Conservation (phyloP, 1,140 invertebrate species). For the Danaus plexippus region DNA sequence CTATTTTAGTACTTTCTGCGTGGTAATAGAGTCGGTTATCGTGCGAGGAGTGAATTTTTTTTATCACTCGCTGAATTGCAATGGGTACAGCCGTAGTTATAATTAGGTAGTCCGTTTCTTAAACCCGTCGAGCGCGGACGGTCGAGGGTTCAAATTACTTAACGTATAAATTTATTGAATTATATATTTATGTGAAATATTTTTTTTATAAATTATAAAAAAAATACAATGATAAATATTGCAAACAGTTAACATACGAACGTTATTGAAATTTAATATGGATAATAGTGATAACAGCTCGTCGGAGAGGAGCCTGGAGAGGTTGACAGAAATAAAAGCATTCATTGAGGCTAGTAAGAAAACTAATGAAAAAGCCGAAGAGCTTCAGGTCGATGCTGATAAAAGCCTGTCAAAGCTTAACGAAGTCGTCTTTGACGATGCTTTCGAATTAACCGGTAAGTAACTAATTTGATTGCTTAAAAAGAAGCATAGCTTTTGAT, state of each 20-base stretch:
- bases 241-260: constrained; percentile 10
- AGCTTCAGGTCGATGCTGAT: constrained; percentile 18
- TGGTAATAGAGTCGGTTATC: too few species aligned
- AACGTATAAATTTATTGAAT: too few species aligned
- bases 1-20: too few species aligned
- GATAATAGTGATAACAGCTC: constrained; percentile 16
- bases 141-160: not conserved
- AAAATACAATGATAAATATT: not conserved
- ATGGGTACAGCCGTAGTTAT: constrained; percentile 8
- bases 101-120: constrained; percentile 16
- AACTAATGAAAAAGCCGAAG: constrained; percentile 12
- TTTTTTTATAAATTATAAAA: constrained; percentile 4
- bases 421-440: constrained; percentile 50
- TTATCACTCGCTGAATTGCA: too few species aligned
- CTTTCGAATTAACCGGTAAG: constrained; percentile 53
- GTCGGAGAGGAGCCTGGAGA: constrained; percentile 19
- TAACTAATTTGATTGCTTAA: constrained; percentile 10
- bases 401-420: constrained; percentile 30
- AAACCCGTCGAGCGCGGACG: constrained; percentile 6
- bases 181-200: too few species aligned
- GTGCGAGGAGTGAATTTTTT: too few species aligned
- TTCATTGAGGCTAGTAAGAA: constrained; percentile 18
- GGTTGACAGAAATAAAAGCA: constrained; percentile 19
- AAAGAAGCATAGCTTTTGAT: not conserved
- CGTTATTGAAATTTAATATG: constrained; percentile 4